Evolutionary conservation across 2,888 invertebrate species (phyloP).

Genomic region (Salpingus planirostris): DNA sequence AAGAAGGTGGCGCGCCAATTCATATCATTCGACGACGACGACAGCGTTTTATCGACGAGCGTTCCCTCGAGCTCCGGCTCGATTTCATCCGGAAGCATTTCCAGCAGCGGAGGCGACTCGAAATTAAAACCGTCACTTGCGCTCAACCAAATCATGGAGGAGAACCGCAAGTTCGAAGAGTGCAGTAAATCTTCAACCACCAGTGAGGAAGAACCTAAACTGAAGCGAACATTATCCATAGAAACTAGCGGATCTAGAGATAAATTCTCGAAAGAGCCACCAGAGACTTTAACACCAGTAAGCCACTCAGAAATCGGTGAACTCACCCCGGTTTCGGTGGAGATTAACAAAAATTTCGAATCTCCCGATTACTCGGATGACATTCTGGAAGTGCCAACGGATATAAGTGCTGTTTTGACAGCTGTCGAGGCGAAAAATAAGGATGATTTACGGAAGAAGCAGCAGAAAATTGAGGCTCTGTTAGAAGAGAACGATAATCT

Average conservation of each 20-base stretch:
- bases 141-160: conserved; percentile 19
- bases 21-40: conserved; percentile 61
- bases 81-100: conserved; percentile 27
- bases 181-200: no score
- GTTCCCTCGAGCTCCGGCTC: conserved; percentile 34
- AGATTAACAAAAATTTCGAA: conserved; percentile 28
- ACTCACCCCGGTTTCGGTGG: conserved; percentile 42
- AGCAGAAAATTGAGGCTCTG: conserved; percentile 32
- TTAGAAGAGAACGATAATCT: conserved; percentile 69
- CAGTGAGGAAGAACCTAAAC: not conserved
- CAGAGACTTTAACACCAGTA: conserved; percentile 43
- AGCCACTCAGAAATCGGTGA: conserved; percentile 41
- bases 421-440: conserved; percentile 36
- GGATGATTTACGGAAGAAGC: conserved; percentile 31
- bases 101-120: conserved; percentile 11
- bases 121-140: conserved; percentile 2
- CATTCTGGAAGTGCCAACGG: conserved; percentile 34
- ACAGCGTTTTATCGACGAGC: conserved; percentile 35
- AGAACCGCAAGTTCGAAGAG: conserved; percentile 15
- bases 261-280: conserved; percentile 23
- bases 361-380: conserved; percentile 31
- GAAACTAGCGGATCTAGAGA: conserved; percentile 35
- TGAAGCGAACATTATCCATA: conserved; percentile 28
- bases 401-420: conserved; percentile 36
- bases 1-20: conserved; percentile 51